These are phyloP conservation scores for Ceyx melanurus DNA, from an alignment of 2,113 vertebrate species.

Conservation along the genomic window DNA sequence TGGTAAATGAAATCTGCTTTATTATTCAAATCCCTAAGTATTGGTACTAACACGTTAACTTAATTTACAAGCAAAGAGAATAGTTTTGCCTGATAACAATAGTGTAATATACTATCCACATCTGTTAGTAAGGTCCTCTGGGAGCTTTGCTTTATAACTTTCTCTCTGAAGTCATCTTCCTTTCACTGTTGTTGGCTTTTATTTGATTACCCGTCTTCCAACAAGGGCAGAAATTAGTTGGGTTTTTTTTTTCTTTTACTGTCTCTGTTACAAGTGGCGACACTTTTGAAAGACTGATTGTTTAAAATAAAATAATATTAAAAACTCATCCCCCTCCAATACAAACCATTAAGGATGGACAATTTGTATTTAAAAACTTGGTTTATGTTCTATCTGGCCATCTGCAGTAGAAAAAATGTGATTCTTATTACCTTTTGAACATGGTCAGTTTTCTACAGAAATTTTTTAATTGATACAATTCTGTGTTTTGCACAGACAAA, in stretches of 20 bases:
- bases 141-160: neutral
- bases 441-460: neutral
- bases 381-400: neutral
- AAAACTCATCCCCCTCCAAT: neutral
- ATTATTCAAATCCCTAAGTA: constrained; percentile 22
- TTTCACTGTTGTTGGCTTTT: constrained; percentile 9
- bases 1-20: constrained; percentile 26
- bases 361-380: neutral
- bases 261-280: neutral
- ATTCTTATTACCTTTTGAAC: neutral
- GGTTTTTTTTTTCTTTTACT: neutral
- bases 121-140: constrained; percentile 13
- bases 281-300: neutral
- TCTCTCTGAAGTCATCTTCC: neutral
- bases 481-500: neutral
- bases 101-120: neutral
- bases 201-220: neutral
- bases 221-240: neutral
- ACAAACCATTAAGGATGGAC: neutral
- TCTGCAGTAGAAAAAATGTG: neutral
- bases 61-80: constrained; percentile 31
- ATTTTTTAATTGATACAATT: neutral
- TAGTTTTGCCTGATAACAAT: neutral
- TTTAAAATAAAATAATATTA: neutral
- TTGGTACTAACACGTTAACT: constrained; percentile 1